Evolutionary conservation across 2,113 vertebrate genomes (phyloP).

Genomic region (Oncorhynchus nerka): DNA sequence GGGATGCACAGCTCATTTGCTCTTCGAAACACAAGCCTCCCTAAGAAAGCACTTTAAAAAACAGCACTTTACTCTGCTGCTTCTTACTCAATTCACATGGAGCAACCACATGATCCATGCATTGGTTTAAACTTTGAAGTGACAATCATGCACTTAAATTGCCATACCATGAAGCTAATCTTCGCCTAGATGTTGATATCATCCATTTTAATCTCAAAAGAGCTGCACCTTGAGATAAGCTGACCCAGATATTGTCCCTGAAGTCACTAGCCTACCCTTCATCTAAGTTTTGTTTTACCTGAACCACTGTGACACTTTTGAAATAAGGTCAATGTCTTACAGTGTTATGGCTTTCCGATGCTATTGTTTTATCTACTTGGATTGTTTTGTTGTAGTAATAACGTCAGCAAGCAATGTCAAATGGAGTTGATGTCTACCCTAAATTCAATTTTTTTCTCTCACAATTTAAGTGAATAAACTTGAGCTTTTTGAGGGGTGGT

Average conservation of each 20-base stretch:
- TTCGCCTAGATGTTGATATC: not conserved
- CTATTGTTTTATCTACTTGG: not conserved
- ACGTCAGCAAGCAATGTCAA: not conserved
- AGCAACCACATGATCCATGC: slow-evolving; percentile 34
- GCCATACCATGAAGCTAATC: slow-evolving; percentile 6
- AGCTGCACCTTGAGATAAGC: slow-evolving; percentile 12
- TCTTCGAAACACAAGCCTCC: slow-evolving; percentile 32
- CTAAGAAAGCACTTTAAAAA: slow-evolving; percentile 68
- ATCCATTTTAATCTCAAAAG: slow-evolving; percentile 13
- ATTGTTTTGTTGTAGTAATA: not conserved
- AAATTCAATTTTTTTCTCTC: not conserved
- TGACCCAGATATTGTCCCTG: not conserved
- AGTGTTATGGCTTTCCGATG: not conserved
- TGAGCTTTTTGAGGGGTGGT: not conserved
- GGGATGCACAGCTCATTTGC: slow-evolving; percentile 8
- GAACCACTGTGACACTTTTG: not conserved
- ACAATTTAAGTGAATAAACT: too few relatives aligned
- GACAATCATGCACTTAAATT: slow-evolving; percentile 61
- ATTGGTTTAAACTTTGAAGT: slow-evolving; percentile 21
- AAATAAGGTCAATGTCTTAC: not conserved
- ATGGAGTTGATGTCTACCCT: not conserved
- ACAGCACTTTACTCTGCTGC: slow-evolving; percentile 68
- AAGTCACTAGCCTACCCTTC: not conserved
- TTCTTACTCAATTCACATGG: slow-evolving; percentile 26
- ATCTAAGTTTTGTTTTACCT: not conserved